Percentiles rank a stretch among this genome's conserved stretches.
Conservation (phyloP, 2,888 invertebrate genomes). For the Lucinisca nassula region DNA sequence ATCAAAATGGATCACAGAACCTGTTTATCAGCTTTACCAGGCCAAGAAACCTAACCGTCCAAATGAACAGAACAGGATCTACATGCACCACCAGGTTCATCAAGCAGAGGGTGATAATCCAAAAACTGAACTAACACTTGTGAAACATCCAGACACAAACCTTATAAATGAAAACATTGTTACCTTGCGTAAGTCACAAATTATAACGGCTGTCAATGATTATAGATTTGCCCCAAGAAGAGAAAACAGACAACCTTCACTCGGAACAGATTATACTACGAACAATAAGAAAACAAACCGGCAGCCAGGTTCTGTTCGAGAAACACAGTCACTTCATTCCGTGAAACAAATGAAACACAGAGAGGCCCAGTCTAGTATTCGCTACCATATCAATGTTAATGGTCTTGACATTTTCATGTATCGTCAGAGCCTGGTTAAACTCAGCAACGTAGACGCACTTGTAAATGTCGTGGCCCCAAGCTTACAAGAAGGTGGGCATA, state of each 20-base stretch:
- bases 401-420: conserved; percentile 68
- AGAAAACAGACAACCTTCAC: neutral
- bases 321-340: neutral
- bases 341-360: conserved; percentile 1
- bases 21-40: conserved; percentile 8
- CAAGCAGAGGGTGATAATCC: neutral
- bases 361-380: conserved; percentile 26
- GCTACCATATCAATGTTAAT: conserved; percentile 64
- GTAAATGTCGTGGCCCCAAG: conserved; percentile 52
- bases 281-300: neutral
- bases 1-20: conserved; percentile 55
- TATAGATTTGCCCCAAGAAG: conserved; percentile 33
- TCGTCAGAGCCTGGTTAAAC: conserved; percentile 53
- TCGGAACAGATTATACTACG: neutral
- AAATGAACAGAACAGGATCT: conserved; percentile 49
- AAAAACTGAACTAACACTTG: neutral
- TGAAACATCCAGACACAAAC: conserved; percentile 58
- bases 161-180: conserved; percentile 44
- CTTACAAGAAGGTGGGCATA: conserved; percentile 46
- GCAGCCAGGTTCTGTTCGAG: neutral
- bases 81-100: conserved; percentile 59
- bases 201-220: conserved; percentile 57
- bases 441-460: conserved; percentile 57
- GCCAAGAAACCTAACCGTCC: neutral
- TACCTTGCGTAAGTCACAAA: conserved; percentile 22